Percentiles rank a stretch among this genome's conserved stretches.
Evolutionary conservation across 2,113 vertebrate species (phyloP).

Genomic region (Arvicanthis niloticus): DNA sequence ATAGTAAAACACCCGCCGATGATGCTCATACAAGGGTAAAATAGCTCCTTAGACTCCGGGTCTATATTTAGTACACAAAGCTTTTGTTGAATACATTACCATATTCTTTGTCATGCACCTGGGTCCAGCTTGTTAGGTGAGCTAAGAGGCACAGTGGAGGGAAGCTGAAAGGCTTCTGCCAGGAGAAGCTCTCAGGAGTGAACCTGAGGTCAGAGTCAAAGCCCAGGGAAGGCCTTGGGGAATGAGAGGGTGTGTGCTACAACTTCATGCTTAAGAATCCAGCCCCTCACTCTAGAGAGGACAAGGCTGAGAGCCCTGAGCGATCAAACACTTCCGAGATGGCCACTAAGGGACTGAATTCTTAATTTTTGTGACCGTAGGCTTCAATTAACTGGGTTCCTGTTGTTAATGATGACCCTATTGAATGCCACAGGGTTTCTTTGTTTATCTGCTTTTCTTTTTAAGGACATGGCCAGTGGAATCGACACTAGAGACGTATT

Average conservation of each 20-base stretch:
- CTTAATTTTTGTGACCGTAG: not conserved
- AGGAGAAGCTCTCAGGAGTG: not conserved
- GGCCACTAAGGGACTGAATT: not conserved
- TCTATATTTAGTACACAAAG: constrained; percentile 81
- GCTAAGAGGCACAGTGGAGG: not conserved
- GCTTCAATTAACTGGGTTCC: not conserved
- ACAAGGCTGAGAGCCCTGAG: not conserved
- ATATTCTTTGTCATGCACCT: constrained; percentile 76
- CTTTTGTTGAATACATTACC: constrained; percentile 79
- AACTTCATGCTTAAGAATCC: not conserved
- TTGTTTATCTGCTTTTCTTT: not conserved
- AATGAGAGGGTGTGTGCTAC: not conserved
- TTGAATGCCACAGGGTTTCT: accelerated
- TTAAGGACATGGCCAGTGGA: not conserved
- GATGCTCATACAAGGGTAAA: constrained; percentile 74
- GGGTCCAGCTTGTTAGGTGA: constrained; percentile 52
- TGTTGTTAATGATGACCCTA: not conserved
- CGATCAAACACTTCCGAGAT: not conserved
- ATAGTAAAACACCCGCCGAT: constrained; percentile 79
- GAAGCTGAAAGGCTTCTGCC: not conserved
- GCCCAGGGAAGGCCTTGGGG: not conserved
- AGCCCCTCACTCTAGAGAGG: not conserved
- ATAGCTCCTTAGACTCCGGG: constrained; percentile 52
- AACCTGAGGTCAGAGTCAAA: not conserved
- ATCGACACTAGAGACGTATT: not conserved